Conservation (phyloP, 1,140 invertebrate species). For the Thaumetopoea pityocampa region DNA sequence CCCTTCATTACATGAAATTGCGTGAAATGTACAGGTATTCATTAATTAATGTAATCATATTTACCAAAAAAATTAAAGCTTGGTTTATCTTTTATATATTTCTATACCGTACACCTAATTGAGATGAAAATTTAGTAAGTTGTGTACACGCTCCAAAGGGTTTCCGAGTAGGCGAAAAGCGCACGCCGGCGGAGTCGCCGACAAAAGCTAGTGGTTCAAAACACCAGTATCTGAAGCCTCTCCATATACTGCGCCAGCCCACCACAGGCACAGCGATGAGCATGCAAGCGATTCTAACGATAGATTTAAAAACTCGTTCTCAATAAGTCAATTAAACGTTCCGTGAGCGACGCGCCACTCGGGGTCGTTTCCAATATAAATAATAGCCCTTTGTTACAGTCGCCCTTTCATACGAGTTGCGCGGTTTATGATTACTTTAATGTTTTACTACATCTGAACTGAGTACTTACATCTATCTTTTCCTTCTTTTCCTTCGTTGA, state of each 20-base stretch:
- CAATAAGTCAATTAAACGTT: slow-evolving; percentile 75
- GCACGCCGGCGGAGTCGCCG: too few species aligned
- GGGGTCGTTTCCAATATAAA: slow-evolving; percentile 58
- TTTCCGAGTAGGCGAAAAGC: too few species aligned
- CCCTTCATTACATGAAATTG: too few species aligned
- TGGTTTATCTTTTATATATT: slow-evolving; percentile 2
- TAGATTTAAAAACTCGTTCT: slow-evolving; percentile 68
- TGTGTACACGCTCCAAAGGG: too few species aligned
- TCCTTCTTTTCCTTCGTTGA: too few species aligned
- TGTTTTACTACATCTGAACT: too few species aligned
- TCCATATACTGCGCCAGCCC: slow-evolving; percentile 2
- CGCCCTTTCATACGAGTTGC: slow-evolving; percentile 45
- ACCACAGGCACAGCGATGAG: slow-evolving; percentile 15
- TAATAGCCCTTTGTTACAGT: slow-evolving; percentile 64
- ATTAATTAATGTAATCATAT: too few species aligned
- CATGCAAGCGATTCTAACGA: slow-evolving; percentile 37
- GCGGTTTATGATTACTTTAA: too few species aligned
- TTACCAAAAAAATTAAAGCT: too few species aligned
- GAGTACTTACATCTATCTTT: too few species aligned
- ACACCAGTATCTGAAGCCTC: not conserved
- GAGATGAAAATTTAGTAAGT: too few species aligned
- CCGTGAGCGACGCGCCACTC: slow-evolving; percentile 60
- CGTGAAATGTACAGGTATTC: too few species aligned
- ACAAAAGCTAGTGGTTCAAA: not conserved
- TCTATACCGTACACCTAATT: not conserved